Evolutionary conservation across 2,888 invertebrate species (phyloP), one percentile per base, ranked within the genome.

Genomic region (Ennomos fuscantarius): DNA sequence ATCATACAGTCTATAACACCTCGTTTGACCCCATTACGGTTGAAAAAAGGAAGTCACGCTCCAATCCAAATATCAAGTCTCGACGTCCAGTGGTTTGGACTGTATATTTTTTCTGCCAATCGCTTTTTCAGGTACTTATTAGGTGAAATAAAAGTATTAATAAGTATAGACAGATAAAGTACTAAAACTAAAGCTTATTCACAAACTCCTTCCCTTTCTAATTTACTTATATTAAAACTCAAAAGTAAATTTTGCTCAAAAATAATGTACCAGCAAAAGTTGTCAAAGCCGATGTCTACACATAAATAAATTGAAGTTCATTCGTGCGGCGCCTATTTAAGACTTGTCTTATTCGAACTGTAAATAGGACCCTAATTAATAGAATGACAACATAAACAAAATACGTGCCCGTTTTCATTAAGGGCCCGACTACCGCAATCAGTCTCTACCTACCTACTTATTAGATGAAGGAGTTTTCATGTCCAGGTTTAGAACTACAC

Each of bases 291-390:
- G 72, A 74, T 76, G 71, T 73, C 70, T 72, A 67, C 62, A 72
- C 60, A 73, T 82, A 82, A 84, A 80, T 76, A 73, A 79, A 84
- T 84, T 82, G 80, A 86, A 81, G 81, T 80, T 82, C 71, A 80
- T 66, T 73, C 81, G 84, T 84, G 84, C 80, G 78, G 66, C 68
- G 72, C 77, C 73, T 80, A 78, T 82, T 83, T 79, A 78, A 81
- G 76, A 76, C 75, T 78, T 75, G 79, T 76, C 52, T 52, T 52
- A 83, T 82, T 84, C 79, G 72, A 83, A 82, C 77, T 68, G 82
- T 81, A 82, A 87, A 86, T 82, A 86, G 75, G 78, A 71, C 65
- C 72, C 74, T 84, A 84, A 86, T 86, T 86, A 84, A 82, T 82
- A 78, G 73, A 82, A 84, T 76, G 81, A 78, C 79, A 82, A 81